phyloP scores from a whole-genome alignment of 2,797 vertebrate species.

The Tauraco hartlaubi region DNA sequence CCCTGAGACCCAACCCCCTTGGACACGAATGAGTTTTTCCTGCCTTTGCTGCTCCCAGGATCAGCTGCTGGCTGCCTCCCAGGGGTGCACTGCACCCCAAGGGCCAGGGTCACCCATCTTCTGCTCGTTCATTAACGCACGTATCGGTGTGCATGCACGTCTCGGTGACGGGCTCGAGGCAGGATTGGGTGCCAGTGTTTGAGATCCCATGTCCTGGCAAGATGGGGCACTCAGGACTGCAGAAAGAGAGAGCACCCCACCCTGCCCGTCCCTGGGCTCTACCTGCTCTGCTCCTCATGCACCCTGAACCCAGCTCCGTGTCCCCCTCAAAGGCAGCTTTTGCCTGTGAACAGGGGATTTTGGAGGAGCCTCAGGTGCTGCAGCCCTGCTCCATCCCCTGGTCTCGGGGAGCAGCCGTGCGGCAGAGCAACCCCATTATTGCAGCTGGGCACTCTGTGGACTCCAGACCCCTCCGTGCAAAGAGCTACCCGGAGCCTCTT shows the following conservation, averaged over 20 bases:
- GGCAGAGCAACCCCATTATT: not conserved
- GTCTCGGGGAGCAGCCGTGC: not conserved
- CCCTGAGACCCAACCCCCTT: not conserved
- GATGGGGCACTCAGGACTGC: not conserved
- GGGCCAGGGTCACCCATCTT: not conserved
- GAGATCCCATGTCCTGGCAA: not conserved
- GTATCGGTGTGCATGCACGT: rapidly evolving
- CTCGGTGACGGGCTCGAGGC: not conserved
- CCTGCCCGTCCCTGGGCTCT: not conserved
- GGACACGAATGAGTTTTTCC: not conserved
- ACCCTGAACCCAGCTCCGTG: rapidly evolving
- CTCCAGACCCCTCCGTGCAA: not conserved
- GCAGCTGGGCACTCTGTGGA: rapidly evolving
- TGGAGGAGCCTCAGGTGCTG: not conserved
- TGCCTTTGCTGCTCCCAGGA: not conserved
- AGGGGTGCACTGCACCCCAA: not conserved
- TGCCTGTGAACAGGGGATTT: not conserved
- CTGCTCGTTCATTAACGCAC: not conserved
- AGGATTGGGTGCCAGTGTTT: not conserved
- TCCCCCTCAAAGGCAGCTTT: not conserved
- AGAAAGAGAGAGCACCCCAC: not conserved
- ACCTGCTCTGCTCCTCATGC: not conserved
- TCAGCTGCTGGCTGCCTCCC: not conserved
- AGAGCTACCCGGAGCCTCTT: rapidly evolving
- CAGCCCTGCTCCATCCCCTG: not conserved